Base-by-base conservation (phyloP, 1,140 invertebrate genomes). In the Magallana gigas region DNA sequence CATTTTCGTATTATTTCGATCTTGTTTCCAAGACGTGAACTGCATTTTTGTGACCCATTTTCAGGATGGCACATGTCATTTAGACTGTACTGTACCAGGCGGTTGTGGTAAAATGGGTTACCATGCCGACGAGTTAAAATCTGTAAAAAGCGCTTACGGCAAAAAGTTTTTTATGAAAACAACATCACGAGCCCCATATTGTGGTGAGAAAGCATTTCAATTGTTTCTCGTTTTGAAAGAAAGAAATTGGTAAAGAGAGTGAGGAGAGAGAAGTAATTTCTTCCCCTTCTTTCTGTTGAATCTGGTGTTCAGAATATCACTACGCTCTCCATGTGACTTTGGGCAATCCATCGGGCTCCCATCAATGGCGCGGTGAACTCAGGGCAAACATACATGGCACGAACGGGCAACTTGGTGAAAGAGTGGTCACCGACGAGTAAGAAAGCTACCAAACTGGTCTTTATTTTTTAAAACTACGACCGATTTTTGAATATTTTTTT, bases 21-120 rank as follows among this genome's bases (percentile, higher is more conserved):
- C 7, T 64, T 16, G 62, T 64, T 16, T 64, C 18, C 2, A 48
- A 48, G 36, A 48, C 36, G 1, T 48, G 36, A 48, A 5, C 3
- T 48, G 5, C 36, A 48, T 4, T 48, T 1, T 48, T 48, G 36
- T 48, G 36, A 48, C 36, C 14, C 12, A 29, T 18, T 60, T 56
- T 83, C 57, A 92, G 91, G 59, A 83, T 71, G 92, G 92, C 4
- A 56, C 83, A 11, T 93, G 93, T 81, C 85, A 91, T 56, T 85
- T 91, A 48, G 68, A 76, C 23, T 76, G 68, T 29, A 92, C 91
- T 80, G 60, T 56, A 9, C 82, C 76, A 8, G 71, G 86, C 9
- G 83, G 76, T 0, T 93, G 92, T 87, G 91, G 91, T 5, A 87
- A 88, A 16, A 92, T 94, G 92, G 93, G 93, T 60, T 90, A 91